Evolutionary conservation across 2,113 vertebrate species (phyloP).

Genomic region (Pseudolaguvia tuberculata): DNA sequence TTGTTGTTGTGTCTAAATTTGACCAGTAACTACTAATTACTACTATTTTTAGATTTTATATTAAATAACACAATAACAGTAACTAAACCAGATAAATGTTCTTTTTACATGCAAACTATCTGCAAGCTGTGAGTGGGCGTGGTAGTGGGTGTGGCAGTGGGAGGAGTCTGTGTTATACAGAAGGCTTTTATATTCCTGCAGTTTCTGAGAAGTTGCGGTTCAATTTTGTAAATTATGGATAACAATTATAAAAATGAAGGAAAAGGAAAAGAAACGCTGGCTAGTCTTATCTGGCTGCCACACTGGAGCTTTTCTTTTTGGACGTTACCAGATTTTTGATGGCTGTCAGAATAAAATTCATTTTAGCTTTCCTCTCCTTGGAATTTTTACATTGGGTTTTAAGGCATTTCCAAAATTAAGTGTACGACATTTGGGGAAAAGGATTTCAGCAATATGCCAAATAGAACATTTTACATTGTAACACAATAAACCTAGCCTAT

Average conservation of each 20-base stretch:
- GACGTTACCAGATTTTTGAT: constrained; percentile 11
- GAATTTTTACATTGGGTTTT: constrained; percentile 4
- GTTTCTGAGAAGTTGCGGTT: neutral
- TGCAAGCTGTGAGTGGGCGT: no score
- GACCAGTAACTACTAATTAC: no score
- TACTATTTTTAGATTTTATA: no score
- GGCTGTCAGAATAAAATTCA: constrained; percentile 8
- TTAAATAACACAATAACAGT: no score
- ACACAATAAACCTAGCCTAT: neutral
- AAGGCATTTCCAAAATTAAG: constrained; percentile 23
- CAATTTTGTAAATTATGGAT: neutral
- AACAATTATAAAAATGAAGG: neutral
- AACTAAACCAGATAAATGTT: no score
- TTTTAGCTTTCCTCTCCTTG: constrained; percentile 19
- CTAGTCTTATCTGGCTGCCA: neutral
- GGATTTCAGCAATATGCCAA: constrained; percentile 16
- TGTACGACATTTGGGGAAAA: constrained; percentile 17
- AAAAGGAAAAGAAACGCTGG: neutral
- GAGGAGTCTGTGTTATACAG: no score
- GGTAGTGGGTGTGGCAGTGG: no score
- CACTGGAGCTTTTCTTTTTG: neutral
- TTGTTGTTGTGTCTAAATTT: no score
- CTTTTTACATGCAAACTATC: no score
- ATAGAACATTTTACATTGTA: neutral
- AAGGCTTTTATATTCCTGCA: neutral